phyloP scores from a whole-genome alignment of 2,888 invertebrate species.

The Ashinkailepas kermadecensis region DNA sequence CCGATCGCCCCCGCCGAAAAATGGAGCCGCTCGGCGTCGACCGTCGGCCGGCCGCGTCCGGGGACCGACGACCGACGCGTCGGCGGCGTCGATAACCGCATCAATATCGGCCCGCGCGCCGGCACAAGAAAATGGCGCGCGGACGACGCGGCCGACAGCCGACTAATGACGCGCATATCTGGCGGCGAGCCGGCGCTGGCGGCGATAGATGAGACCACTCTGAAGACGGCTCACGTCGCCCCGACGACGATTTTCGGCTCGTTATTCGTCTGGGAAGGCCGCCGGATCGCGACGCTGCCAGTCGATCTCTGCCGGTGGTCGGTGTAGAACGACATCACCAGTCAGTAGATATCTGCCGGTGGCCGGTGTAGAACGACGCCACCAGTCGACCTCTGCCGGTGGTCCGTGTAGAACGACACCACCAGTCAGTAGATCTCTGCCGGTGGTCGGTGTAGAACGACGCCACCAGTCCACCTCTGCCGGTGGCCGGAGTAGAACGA shows the following conservation, averaged over 20 bases:
- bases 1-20: not conserved
- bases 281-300: not conserved
- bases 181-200: not conserved
- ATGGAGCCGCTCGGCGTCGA: not conserved
- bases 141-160: not conserved
- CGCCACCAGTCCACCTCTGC: too few relatives aligned
- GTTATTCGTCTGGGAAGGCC: not conserved
- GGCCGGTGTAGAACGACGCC: too few relatives aligned
- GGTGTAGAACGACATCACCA: too few relatives aligned
- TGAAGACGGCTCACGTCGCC: not conserved
- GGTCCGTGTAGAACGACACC: too few relatives aligned
- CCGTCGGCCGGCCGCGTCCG: too few relatives aligned
- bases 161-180: not conserved
- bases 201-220: not conserved
- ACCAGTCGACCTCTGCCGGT: too few relatives aligned
- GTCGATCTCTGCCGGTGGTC: too few relatives aligned
- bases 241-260: not conserved
- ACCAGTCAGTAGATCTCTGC: too few relatives aligned
- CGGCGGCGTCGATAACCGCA: not conserved
- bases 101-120: not conserved
- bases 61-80: not conserved
- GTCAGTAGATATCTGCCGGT: too few relatives aligned
- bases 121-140: not conserved
- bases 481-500: too few relatives aligned
- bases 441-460: too few relatives aligned